Conservation (phyloP, 2,888 invertebrate species). For the Oligia fasciuncula region DNA sequence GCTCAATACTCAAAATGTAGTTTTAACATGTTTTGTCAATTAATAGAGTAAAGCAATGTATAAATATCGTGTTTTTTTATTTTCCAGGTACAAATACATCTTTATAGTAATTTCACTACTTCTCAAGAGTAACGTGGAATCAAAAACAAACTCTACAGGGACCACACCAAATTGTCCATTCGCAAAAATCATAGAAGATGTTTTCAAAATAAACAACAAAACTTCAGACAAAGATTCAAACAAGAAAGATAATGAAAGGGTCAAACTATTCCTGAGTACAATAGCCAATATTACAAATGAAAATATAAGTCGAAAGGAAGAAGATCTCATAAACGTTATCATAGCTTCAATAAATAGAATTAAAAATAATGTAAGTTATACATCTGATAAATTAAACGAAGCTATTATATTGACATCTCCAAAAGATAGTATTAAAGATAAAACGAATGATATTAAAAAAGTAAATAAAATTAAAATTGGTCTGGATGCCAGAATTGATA, state of each 20-base stretch:
- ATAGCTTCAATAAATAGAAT: slow-evolving; percentile 86
- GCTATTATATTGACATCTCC: slow-evolving; percentile 81
- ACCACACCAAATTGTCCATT: slow-evolving; percentile 82
- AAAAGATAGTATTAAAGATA: slow-evolving; percentile 61
- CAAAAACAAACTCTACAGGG: slow-evolving; percentile 54
- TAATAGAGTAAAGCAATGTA: not conserved
- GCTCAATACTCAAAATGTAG: not conserved
- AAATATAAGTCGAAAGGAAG: slow-evolving; percentile 77
- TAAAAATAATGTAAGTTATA: slow-evolving; percentile 79
- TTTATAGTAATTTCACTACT: slow-evolving; percentile 70
- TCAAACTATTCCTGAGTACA: slow-evolving; percentile 89
- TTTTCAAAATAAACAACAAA: slow-evolving; percentile 82
- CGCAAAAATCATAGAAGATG: slow-evolving; percentile 85
- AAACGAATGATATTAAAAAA: slow-evolving; percentile 62
- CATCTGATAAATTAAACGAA: slow-evolving; percentile 79
- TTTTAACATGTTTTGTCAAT: not conserved
- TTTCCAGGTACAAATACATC: slow-evolving; percentile 79
- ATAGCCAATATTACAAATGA: slow-evolving; percentile 88
- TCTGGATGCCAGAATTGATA: slow-evolving; percentile 80
- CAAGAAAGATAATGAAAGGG: slow-evolving; percentile 85
- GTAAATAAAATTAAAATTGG: slow-evolving; percentile 80
- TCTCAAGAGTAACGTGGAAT: slow-evolving; percentile 63
- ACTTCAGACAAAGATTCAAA: slow-evolving; percentile 68
- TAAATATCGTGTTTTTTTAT: slow-evolving; percentile 8
- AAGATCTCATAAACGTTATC: slow-evolving; percentile 83